Evolutionary conservation across 2,797 vertebrate genomes (phyloP).

Genomic region (Sebastes itinus): DNA sequence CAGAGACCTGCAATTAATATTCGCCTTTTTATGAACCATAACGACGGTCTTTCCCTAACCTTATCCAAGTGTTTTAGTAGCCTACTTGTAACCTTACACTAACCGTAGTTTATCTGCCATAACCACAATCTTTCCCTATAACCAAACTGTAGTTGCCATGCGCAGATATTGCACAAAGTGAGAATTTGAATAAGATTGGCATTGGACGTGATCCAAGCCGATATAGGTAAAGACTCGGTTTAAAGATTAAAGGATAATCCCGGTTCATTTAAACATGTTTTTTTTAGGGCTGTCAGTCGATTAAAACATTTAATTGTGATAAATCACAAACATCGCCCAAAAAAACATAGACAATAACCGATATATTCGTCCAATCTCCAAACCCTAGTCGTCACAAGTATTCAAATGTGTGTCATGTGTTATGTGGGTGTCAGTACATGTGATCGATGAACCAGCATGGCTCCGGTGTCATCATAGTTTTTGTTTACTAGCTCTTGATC

Average conservation of each 20-base stretch:
- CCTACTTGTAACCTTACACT: background rate
- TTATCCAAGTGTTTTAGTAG: background rate
- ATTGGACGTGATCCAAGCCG: background rate
- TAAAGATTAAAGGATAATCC: background rate
- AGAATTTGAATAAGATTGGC: background rate
- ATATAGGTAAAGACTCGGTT: background rate
- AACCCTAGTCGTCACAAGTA: background rate
- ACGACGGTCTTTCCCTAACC: background rate
- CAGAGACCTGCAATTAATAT: background rate
- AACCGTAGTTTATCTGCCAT: background rate
- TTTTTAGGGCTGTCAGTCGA: no score
- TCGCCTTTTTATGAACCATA: background rate
- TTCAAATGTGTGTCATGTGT: background rate
- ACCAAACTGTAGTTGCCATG: background rate
- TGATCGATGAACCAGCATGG: background rate
- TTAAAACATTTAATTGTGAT: no score
- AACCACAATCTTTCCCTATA: fast-evolving
- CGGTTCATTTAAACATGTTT: background rate
- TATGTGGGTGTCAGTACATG: background rate
- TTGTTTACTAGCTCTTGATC: slow-evolving; percentile 15
- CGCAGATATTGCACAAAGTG: background rate
- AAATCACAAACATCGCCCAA: no score
- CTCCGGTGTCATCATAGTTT: slow-evolving; percentile 9
- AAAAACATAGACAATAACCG: no score
- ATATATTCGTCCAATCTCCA: no score